Evolutionary conservation across 2,113 vertebrate species (phyloP), one percentile per base, ranked within the genome.

Genomic region (Phocoena phocoena): DNA sequence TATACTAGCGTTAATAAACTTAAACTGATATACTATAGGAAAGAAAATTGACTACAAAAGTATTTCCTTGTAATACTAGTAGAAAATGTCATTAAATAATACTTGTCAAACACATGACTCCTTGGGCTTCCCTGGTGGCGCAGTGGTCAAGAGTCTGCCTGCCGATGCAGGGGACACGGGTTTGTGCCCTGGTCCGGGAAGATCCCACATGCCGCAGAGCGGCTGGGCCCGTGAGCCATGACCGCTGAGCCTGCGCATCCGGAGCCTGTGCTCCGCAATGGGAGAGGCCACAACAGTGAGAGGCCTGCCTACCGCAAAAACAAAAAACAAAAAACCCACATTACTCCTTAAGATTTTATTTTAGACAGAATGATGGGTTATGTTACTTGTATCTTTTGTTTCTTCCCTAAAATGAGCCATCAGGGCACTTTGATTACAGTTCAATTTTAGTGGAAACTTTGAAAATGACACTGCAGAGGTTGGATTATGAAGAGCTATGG

Each of bases 381-480:
- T 76, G 50, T 44, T 95, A 15, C 21, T 80, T 62, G 4, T 50
- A 26, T 0, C 20, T 73, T 67, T 53, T 88, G 28, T 62, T 79
- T 80, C 3, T 94, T 87, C 6, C 31, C 38, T 92, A 79, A 91
- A 71, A 91, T 83, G 25, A 95, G 33, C 44, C 50, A 90, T 74
- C 38, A 76, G 12, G 15, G 15, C 89, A 70, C 55, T 83, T 47
- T 80, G 25, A 90, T 77, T 95, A 83, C 53, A 58, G 28, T 81
- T 96, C 31, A 74, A 58, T 92, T 97, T 96, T 89, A 97, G n/a
- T 41, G 76, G 15, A 74, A 31, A 12, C 58, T 84, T 83, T 97
- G 70, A 95, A 88, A 93, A 91, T 76, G 23, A 65, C 23, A 92
- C 2, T n/a, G 5, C 17, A 88, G 31, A 68, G 31, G 4, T 28